Percentiles rank a stretch among this genome's conserved stretches.
Conservation (phyloP, 2,888 invertebrate genomes). For the Rhamphomyia laevipes region DNA sequence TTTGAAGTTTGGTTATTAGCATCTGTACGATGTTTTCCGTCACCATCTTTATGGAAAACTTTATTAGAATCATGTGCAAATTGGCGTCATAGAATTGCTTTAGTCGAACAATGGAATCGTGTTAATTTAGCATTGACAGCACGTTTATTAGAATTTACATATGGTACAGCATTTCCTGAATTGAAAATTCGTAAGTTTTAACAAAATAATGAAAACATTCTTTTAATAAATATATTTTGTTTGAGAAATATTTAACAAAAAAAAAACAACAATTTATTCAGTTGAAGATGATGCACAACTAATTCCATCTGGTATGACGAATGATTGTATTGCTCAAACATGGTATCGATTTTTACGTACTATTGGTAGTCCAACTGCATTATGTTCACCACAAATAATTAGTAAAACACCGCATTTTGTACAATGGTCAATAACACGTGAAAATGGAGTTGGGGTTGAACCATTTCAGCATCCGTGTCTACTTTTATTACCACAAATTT, state of each 20-base stretch:
- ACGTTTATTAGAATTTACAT: slow-evolving; percentile 72
- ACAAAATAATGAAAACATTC: neutral
- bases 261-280: slow-evolving; percentile 31
- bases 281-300: slow-evolving; percentile 77
- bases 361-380: slow-evolving; percentile 87
- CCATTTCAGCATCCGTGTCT: slow-evolving; percentile 87
- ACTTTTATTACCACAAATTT: slow-evolving; percentile 72
- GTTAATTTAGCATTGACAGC: slow-evolving; percentile 84
- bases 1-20: slow-evolving; percentile 67
- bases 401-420: slow-evolving; percentile 52
- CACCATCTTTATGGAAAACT: slow-evolving; percentile 92
- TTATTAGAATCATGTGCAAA: slow-evolving; percentile 81
- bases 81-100: slow-evolving; percentile 88
- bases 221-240: neutral
- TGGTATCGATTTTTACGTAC: slow-evolving; percentile 94
- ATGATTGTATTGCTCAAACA: slow-evolving; percentile 84
- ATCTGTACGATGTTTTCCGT: slow-evolving; percentile 71
- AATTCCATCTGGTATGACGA: slow-evolving; percentile 72
- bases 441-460: slow-evolving; percentile 56
- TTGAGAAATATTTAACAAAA: neutral
- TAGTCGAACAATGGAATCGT: slow-evolving; percentile 91
- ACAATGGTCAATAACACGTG: slow-evolving; percentile 69
- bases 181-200: slow-evolving; percentile 57
- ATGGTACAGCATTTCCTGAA: slow-evolving; percentile 72
- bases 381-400: slow-evolving; percentile 73